phyloP scores from a whole-genome alignment of 2,797 vertebrate genomes.

The Trichosurus vulpecula region DNA sequence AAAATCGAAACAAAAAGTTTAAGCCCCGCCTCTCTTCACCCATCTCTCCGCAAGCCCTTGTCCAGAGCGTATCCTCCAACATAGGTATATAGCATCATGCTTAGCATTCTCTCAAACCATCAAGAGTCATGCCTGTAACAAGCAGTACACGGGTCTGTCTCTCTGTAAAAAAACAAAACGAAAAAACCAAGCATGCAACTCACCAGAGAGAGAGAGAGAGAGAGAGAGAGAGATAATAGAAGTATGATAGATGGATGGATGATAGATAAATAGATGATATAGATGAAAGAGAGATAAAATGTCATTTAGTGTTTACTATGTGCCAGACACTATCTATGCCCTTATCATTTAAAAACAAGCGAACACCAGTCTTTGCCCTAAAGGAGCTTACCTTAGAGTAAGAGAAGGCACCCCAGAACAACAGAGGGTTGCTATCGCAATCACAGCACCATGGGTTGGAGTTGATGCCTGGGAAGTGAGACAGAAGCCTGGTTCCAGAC shows the following conservation, averaged over 20 bases:
- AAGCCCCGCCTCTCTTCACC: background rate
- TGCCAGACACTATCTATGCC: background rate
- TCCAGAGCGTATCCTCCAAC: background rate
- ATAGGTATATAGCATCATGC: no score
- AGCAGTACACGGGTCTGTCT: background rate
- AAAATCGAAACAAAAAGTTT: background rate
- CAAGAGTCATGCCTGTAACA: background rate
- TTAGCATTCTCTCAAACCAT: no score
- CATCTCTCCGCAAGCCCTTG: background rate
- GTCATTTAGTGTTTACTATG: fast-evolving
- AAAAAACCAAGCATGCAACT: no score
- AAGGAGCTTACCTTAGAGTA: background rate
- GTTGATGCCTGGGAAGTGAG: background rate
- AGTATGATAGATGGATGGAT: no score
- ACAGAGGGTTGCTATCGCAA: background rate
- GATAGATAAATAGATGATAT: background rate
- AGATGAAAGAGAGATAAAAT: background rate
- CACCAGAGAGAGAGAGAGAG: no score
- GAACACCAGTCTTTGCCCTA: background rate
- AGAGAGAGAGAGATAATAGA: no score
- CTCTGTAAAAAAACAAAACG: no score
- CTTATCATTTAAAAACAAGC: background rate
- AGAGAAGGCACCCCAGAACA: background rate
- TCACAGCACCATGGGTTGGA: background rate
- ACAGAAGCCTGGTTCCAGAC: background rate